Base-by-base conservation (phyloP, 2,797 vertebrate genomes). In the Arrhamphus sclerolepis region DNA sequence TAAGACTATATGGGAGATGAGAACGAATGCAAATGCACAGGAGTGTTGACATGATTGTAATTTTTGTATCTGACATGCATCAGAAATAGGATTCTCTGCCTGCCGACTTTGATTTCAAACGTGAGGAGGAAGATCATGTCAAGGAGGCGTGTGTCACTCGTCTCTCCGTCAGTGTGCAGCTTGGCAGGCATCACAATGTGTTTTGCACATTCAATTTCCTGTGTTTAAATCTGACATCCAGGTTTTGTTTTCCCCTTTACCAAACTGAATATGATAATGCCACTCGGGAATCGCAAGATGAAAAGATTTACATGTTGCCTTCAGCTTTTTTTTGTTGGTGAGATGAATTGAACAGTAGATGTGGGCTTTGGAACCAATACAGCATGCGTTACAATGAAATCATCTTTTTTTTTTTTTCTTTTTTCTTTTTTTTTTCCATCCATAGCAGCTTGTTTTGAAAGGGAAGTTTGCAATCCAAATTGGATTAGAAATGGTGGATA, bases 171-270 rank as follows among this genome's bases (percentile, higher is more conserved):
- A 20, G 21, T 4, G 39, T 44, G 77, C 59, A 40, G 49, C 64
- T 77, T 70, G 59, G 64, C 82, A 70, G 77, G 65, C 76, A 39
- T 78, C 75, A 17, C 70, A 57, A 46, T 82, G 78, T 80, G 80
- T 81, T 85, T 84, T 80, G 71, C 84, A 67, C 86, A 75, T 90
- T 89, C 73, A 87, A 89, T 93, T 90, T 88, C 83, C 89, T 73
- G 84, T 78, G 67, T 88, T 89, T 86, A 81, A 90, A 84, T 87
- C 78, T 87, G 84, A 89, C 85, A 85, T 22, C 39, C 77, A 62
- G 78, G 81, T 89, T 91, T 90, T 91, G 83, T 90, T 91, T 90
- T 84, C 80, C 71, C 46, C 58, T 68, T 81, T 77, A 74, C 78
- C 83, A 77, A 86, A 84, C 86, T 70, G 87, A 87, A 85, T 84